Base-by-base conservation (phyloP, 2,113 vertebrate species). In the Oncorhynchus clarkii region DNA sequence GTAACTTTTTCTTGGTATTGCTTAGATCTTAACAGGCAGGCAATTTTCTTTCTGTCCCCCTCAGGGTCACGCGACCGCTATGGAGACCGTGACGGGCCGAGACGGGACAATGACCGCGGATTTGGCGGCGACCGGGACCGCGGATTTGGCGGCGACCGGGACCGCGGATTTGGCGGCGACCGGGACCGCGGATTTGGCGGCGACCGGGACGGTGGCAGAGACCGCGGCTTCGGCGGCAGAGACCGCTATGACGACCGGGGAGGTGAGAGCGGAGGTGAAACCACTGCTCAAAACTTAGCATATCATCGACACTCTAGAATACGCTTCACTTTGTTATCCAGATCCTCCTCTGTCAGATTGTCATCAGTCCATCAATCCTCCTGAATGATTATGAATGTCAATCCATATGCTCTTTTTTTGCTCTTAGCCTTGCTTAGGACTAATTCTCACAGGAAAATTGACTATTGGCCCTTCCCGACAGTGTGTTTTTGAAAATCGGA, bases 1-100 rank as follows among this genome's bases (percentile, higher is more conserved):
- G 9, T 45, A 9, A 45, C 39, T 45, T 45, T 45, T 2, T 12
- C 9, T 45, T 45, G 8, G 8, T 8, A 45, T 45, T 45, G 9
- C 9, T 45, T 11, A 45, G 39, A 45, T 45, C 24, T 27, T 0
- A 18, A 59, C 26, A 12, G 24, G 13, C 26, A 7, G 27, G 27
- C 27, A 27, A 27, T 69, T 11, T 12, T 68, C 22, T 27, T 39
- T 34, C 29, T 48, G 29, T 2, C 5, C 64, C 1, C 39, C 0
- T 2, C 88, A 99, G 96, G 95, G 85, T 96, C 94, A 84, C 93
- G 95, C 69, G 95, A 97, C 83, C 95, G 96, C 24, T 97, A 91
- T 0, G 96, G 62, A 91, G 96, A 16, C 9, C 94, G 95, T 5
- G 95, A 96, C 27, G 95, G 93, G 0, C 92, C 95, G 0, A 89